A percentile compares a stretch with the other conserved stretches of the same genome.
phyloP scores from a whole-genome alignment of 1,140 invertebrate species.

The Vollenhovia emeryi region DNA sequence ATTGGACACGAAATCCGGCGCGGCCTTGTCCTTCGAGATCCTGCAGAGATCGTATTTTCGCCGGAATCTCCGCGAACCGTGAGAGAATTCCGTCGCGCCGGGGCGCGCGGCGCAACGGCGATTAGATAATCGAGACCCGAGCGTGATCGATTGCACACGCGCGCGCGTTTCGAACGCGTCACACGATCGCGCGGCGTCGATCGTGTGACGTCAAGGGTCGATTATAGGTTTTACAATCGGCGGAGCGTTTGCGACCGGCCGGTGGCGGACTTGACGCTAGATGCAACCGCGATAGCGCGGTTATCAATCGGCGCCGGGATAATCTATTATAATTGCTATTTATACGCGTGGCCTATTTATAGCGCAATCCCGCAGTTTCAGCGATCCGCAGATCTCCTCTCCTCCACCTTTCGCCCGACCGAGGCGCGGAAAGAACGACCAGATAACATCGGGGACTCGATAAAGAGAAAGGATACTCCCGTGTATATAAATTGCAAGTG shows the following conservation, averaged over 20 bases:
- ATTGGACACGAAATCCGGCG: conserved; percentile 30
- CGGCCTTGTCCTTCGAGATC: neutral
- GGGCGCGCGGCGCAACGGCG: neutral
- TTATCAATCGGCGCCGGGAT: conserved; percentile 52
- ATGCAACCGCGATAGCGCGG: conserved; percentile 19
- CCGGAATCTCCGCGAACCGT: neutral
- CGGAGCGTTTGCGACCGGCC: neutral
- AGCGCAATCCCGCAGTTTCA: conserved; percentile 26
- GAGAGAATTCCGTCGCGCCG: conserved; percentile 34
- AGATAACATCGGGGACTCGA: neutral
- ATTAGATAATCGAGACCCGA: conserved; percentile 65
- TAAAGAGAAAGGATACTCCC: neutral
- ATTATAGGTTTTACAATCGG: conserved; percentile 22
- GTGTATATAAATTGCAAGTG: no score
- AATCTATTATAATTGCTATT: conserved; percentile 49
- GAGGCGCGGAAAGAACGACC: neutral
- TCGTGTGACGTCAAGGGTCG: conserved; percentile 62
- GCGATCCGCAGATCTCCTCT: neutral
- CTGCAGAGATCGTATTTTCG: no score
- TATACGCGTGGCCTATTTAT: neutral
- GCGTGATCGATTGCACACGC: conserved; percentile 60
- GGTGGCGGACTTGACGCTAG: conserved; percentile 18
- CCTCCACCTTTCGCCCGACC: no score
- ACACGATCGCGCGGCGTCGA: conserved; percentile 61
- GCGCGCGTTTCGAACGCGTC: conserved; percentile 8